phyloP scores from a whole-genome alignment of 2,113 vertebrate genomes.

The Ailurus styani region DNA sequence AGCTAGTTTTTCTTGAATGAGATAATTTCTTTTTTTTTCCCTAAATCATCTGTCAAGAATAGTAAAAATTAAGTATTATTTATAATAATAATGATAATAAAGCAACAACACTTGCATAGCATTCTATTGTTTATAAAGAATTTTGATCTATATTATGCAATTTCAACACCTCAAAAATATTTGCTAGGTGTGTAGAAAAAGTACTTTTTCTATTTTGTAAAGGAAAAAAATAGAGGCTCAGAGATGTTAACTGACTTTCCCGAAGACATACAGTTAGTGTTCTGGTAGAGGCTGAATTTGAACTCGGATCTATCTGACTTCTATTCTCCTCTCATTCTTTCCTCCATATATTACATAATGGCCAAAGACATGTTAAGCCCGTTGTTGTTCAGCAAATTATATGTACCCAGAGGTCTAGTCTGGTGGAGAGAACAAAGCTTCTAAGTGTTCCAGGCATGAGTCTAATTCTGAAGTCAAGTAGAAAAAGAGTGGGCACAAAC shows the following conservation, averaged over 20 bases:
- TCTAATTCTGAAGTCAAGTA: slow-evolving; percentile 1
- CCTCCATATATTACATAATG: background rate
- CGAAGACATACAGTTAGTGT: background rate
- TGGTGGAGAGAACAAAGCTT: background rate
- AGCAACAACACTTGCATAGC: background rate
- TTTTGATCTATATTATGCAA: background rate
- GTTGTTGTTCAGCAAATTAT: background rate
- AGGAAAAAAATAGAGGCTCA: background rate
- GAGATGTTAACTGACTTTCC: background rate
- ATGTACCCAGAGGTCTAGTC: background rate
- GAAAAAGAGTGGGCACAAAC: background rate
- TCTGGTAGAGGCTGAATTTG: background rate
- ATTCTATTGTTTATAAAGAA: background rate
- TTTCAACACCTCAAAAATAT: background rate
- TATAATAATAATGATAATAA: background rate
- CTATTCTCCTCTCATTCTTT: background rate
- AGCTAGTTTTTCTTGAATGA: background rate
- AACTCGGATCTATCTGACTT: background rate
- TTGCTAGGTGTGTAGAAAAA: background rate
- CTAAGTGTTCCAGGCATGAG: background rate
- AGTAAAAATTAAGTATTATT: background rate
- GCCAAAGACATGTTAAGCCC: background rate
- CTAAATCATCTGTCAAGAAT: background rate
- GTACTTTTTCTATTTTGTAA: background rate
- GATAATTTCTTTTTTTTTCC: background rate